These are phyloP conservation scores for Malacoraja senta DNA, from an alignment of 2,797 vertebrate genomes.

Conservation along the genomic window DNA sequence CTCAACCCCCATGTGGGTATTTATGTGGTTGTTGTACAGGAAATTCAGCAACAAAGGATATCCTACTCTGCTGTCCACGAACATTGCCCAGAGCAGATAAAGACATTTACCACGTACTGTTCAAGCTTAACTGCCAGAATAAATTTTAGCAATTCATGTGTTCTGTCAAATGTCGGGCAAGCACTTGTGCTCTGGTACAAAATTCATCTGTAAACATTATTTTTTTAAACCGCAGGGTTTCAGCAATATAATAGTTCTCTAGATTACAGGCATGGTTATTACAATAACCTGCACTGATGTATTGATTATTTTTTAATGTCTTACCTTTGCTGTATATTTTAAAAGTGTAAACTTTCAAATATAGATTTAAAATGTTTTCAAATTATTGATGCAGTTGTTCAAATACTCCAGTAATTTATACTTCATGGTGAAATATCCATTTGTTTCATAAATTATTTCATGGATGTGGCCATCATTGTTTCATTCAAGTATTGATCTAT, in stretches of 20 bases:
- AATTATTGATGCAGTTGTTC: background rate
- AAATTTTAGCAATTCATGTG: background rate
- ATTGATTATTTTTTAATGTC: background rate
- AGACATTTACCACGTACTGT: background rate
- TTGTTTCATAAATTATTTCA: slow-evolving; percentile 1
- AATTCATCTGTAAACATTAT: too few species aligned
- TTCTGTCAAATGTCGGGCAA: background rate
- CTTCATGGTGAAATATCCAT: background rate
- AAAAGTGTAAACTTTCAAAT: background rate
- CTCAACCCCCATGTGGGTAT: background rate
- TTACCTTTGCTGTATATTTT: background rate
- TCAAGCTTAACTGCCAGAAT: background rate
- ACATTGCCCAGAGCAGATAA: background rate
- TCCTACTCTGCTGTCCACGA: background rate
- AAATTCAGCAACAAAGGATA: slow-evolving; percentile 14
- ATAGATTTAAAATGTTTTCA: background rate
- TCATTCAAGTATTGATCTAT: background rate
- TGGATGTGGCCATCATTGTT: background rate
- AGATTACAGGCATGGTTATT: background rate
- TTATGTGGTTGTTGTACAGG: slow-evolving; percentile 15
- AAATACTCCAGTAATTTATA: background rate
- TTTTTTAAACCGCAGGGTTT: background rate
- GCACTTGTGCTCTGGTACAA: background rate
- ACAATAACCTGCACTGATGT: background rate
- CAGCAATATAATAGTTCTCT: background rate